Conservation (phyloP, 2,888 invertebrate species). For the Caradrina clavipalpis region DNA sequence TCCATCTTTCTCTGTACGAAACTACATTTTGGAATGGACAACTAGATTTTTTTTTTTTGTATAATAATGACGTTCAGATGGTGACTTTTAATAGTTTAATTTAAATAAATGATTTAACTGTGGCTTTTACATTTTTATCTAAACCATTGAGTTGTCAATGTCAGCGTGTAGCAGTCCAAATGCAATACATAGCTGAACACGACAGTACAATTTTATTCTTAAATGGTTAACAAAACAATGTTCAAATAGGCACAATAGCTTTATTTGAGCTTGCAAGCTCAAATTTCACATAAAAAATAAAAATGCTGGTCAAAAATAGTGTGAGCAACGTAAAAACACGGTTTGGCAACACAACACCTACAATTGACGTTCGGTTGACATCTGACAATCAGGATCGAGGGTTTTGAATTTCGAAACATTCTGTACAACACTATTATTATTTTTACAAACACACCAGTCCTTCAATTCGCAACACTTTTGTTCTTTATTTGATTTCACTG, state of each 20-base stretch:
- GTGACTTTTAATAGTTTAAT: too few species aligned
- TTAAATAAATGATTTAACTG: too few species aligned
- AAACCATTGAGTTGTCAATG: too few species aligned
- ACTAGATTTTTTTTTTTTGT: too few species aligned
- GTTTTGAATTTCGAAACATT: constrained; percentile 65
- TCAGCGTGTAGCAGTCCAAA: too few species aligned
- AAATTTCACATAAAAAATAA: neutral
- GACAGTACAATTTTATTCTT: neutral
- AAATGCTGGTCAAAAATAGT: constrained; percentile 11
- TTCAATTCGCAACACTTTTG: constrained; percentile 9
- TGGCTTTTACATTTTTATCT: too few species aligned
- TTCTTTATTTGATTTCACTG: constrained; percentile 14
- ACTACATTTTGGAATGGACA: too few species aligned
- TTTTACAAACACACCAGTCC: constrained; percentile 60
- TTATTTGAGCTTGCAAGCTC: neutral
- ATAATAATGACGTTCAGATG: too few species aligned
- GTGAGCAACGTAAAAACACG: constrained; percentile 6
- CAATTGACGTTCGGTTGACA: constrained; percentile 38
- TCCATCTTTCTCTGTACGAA: too few species aligned
- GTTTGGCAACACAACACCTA: constrained; percentile 19
- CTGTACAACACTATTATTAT: constrained; percentile 57
- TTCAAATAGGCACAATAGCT: neutral
- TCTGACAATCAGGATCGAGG: constrained; percentile 43
- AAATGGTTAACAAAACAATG: neutral
- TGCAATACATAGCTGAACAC: too few species aligned